Conservation (phyloP, 2,888 invertebrate species). For the Antheraea assamensis region DNA sequence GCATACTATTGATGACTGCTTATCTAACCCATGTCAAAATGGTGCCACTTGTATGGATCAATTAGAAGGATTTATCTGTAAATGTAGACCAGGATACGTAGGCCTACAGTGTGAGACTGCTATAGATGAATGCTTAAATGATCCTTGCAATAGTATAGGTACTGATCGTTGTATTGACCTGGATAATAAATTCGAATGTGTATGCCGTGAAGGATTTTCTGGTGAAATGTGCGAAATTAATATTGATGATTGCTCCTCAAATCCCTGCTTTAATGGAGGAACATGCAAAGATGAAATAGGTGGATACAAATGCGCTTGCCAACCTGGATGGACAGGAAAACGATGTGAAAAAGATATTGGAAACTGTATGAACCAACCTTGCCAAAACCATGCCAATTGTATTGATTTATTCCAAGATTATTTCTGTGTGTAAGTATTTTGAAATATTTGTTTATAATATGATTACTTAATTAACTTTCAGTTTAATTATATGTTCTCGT, state of each 20-base stretch:
- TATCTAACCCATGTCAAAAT: conserved; percentile 94
- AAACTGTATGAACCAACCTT: conserved; percentile 92
- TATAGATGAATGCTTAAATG: conserved; percentile 95
- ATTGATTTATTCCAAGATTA: conserved; percentile 95
- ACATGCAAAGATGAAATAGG: conserved; percentile 93
- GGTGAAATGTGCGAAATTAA: conserved; percentile 93
- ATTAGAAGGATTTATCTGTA: conserved; percentile 94
- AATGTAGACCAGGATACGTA: conserved; percentile 95
- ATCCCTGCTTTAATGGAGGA: conserved; percentile 95
- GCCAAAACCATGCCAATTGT: conserved; percentile 95
- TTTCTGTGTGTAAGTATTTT: conserved; percentile 91
- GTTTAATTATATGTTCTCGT: conserved; percentile 27
- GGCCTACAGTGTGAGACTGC: conserved; percentile 97
- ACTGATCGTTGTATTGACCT: conserved; percentile 95
- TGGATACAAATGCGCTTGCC: conserved; percentile 91
- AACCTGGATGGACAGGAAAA: conserved; percentile 92
- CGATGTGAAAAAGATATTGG: conserved; percentile 94
- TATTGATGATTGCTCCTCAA: conserved; percentile 92
- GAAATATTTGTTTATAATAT: not conserved
- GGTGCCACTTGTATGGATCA: conserved; percentile 94
- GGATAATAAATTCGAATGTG: conserved; percentile 93
- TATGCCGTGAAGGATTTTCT: conserved; percentile 93
- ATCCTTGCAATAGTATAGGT: conserved; percentile 94
- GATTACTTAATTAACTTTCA: not conserved
- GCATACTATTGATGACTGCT: conserved; percentile 96